These are phyloP conservation scores for Chinchilla lanigera DNA, from an alignment of 2,113 vertebrate species.

Conservation along the genomic window DNA sequence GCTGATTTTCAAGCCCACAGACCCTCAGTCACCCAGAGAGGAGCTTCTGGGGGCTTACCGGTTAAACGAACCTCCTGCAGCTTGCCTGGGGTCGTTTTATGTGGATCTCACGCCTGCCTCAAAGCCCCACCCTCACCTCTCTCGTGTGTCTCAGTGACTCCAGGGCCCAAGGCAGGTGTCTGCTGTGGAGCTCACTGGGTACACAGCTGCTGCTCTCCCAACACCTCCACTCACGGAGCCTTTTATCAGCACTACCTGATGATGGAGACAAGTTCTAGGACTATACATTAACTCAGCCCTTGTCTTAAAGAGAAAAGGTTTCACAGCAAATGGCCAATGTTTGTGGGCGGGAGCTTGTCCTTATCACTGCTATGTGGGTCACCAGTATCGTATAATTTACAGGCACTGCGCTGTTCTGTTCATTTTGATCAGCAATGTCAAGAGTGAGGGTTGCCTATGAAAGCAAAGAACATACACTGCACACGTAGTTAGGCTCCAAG, in stretches of 20 bases:
- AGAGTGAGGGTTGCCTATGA: background rate
- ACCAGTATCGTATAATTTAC: background rate
- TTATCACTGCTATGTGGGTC: background rate
- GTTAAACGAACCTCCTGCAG: background rate
- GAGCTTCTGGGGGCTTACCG: background rate
- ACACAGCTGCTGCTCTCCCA: fast-evolving
- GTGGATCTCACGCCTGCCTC: fast-evolving
- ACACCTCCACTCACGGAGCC: background rate
- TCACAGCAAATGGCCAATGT: background rate
- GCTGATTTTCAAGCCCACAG: background rate
- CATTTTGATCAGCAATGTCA: background rate
- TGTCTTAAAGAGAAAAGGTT: background rate
- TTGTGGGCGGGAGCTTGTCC: no score
- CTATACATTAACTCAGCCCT: background rate
- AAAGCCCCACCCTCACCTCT: no score
- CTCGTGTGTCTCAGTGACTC: background rate
- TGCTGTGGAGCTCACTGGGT: background rate
- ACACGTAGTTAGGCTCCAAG: background rate
- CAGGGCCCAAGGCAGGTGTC: background rate
- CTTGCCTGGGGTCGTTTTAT: background rate
- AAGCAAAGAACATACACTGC: background rate
- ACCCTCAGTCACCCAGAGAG: background rate
- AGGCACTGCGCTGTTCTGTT: background rate
- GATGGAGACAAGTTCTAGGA: background rate
- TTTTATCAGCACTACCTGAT: background rate